Base-by-base conservation (phyloP, 1,140 invertebrate species). In the Cecropterus lyciades region DNA sequence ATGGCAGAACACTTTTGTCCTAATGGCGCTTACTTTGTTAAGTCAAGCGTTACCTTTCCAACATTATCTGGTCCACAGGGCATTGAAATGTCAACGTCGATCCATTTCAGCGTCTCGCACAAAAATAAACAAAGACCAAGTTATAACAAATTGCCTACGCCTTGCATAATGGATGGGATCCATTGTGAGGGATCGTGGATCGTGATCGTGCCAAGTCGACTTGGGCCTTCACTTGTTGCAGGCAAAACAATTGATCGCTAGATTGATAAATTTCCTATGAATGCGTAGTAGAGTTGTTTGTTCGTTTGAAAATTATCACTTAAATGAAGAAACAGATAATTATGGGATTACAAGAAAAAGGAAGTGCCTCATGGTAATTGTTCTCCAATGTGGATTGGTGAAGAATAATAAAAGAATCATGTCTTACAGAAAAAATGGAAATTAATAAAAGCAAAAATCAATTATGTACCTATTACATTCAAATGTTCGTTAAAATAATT, bases 51-150 rank as follows among this genome's bases (percentile, higher is more conserved):
- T 40, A 37, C 56, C 56, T 60, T 46, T 60, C 27, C 56, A 37
- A 17, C 43, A 46, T 59, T 46, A 59, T 59, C 17, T 59, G 42
- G 13, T 37, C 45, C 15, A 37, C 24, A 14, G 14, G 24, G 24
- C 56, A 60, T 60, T 60, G 43, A 59, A 46, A 46, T 60, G 56
- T 60, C 56, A 60, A 16, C 56, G 56, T 48, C 27, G 56, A 48
- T 60, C 43, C 9, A 60, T 48, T 46, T 48, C 13, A 37, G 56
- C 43, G n/a, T 45, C 24, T 43, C 55, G 42, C 42, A 59, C 52
- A 60, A 46, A 60, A 48, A 33, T 30, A 14, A 37, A 60, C 45
- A 60, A 60, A 60, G 56, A 43, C 45, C 15, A 16, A 15, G 13
- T 46, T 33, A 46, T 59, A 59, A 59, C 43, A 30, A 46, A 46